These are phyloP conservation scores for Microcebus tavaratra DNA, from an alignment of 2,113 vertebrate genomes.

Conservation along the genomic window DNA sequence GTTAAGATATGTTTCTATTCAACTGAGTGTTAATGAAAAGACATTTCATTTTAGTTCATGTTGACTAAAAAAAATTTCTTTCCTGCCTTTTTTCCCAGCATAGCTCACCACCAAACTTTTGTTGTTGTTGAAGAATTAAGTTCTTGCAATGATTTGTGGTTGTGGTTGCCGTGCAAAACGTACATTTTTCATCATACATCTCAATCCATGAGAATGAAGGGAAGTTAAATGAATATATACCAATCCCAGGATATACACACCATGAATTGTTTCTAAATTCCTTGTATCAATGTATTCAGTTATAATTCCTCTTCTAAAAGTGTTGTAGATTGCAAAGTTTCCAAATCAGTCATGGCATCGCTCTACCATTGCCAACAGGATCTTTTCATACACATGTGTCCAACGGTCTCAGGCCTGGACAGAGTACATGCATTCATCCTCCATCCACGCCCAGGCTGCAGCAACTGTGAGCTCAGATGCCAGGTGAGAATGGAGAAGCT, in stretches of 20 bases:
- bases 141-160: background rate
- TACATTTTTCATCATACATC: fast-evolving
- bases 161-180: background rate
- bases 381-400: background rate
- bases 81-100: too few relatives aligned
- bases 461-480: background rate
- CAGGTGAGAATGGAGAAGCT: fast-evolving
- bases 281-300: background rate
- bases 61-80: background rate
- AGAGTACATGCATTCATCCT: fast-evolving
- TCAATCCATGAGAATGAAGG: background rate
- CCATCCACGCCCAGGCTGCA: fast-evolving
- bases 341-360: background rate
- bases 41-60: background rate
- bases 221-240: background rate
- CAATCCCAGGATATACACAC: background rate
- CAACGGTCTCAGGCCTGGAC: background rate
- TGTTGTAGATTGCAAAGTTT: background rate
- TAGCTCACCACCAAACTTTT: background rate
- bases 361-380: too few relatives aligned
- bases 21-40: background rate
- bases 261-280: background rate
- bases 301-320: background rate
- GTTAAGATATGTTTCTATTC: background rate
- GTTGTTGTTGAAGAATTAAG: background rate